Evolutionary conservation across 2,797 vertebrate species (phyloP), one percentile per base, ranked within the genome.

Genomic region (Bradypus variegatus): DNA sequence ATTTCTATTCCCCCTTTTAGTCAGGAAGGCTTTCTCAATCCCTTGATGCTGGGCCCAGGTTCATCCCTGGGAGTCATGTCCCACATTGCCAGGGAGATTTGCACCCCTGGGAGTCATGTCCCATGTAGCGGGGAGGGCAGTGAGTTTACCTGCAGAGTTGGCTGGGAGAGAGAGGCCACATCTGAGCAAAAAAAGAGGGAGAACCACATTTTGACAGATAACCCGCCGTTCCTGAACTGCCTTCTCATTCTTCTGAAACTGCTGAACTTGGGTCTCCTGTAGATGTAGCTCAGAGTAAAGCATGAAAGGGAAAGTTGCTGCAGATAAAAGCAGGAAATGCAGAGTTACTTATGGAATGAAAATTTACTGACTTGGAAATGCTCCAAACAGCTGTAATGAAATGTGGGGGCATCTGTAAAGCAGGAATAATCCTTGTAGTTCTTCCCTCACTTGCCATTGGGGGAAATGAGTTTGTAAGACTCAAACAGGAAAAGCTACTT

Each of bases 401-500:
- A 78, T 58, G 27, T 7, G 41, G 19, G 55, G 81, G 4, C 29
- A 58, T 53, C 80, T 65, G 19, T 50, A 78, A 70, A 82, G 67
- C 38, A 91, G 72, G 75, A 86, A 64, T 33, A 80, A 77, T 88
- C 31, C 13, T 15, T 4, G 15, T 33, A 48, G 58, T 72, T 83
- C 86, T 91, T 70, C 50, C 41, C 53, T 82, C 50, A 27, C 31
- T 77, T 13, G 1, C 23, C 36, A 27, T 50, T 90, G 84, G 14
- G 55, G 79, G 65, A 92, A 92, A 33, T 78, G 48, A 93, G n/a
- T 91, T 78, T 73, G 18, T 90, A 87, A 89, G 62, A 72, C 67
- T 88, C 64, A 33, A 90, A 92, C 60, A 93, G 91, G 95, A 95
- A 95, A 88, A 15, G 50, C 65, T 77, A 94, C 60, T 72, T 64